These are phyloP conservation scores for Ambastaia sidthimunki DNA, from an alignment of 2,797 vertebrate species.

Conservation along the genomic window DNA sequence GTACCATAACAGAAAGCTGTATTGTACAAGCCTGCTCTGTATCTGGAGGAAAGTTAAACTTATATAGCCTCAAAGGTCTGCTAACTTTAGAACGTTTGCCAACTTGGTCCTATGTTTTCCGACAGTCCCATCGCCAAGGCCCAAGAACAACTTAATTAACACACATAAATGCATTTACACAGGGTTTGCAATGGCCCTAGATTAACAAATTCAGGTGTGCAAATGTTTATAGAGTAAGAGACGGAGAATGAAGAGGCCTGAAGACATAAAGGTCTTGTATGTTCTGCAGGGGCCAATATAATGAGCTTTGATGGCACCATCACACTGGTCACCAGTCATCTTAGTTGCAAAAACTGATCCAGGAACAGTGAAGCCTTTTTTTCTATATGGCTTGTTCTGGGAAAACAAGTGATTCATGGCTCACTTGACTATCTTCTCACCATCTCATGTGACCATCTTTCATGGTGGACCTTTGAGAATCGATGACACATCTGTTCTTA, in stretches of 20 bases:
- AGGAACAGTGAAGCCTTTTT: slow-evolving; percentile 1
- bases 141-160: too few species aligned
- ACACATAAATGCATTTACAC: too few species aligned
- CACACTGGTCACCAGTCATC: slow-evolving; percentile 7
- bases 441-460: slow-evolving; percentile 39
- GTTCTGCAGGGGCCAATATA: neutral
- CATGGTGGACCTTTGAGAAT: slow-evolving; percentile 21
- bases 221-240: neutral
- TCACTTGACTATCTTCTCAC: slow-evolving; percentile 25
- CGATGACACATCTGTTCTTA: slow-evolving; percentile 27
- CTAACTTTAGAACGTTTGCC: too few species aligned
- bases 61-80: too few species aligned
- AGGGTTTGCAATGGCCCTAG: too few species aligned
- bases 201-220: neutral
- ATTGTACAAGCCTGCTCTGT: too few species aligned
- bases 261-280: neutral
- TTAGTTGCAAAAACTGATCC: slow-evolving; percentile 2
- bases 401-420: slow-evolving; percentile 39
- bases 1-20: too few species aligned
- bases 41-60: too few species aligned
- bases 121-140: too few species aligned
- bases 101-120: too few species aligned
- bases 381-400: slow-evolving; percentile 9
- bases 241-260: neutral
- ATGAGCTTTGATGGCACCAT: slow-evolving; percentile 3